Conservation (phyloP, 2,888 invertebrate genomes). For the Andrena chrysosceles region DNA sequence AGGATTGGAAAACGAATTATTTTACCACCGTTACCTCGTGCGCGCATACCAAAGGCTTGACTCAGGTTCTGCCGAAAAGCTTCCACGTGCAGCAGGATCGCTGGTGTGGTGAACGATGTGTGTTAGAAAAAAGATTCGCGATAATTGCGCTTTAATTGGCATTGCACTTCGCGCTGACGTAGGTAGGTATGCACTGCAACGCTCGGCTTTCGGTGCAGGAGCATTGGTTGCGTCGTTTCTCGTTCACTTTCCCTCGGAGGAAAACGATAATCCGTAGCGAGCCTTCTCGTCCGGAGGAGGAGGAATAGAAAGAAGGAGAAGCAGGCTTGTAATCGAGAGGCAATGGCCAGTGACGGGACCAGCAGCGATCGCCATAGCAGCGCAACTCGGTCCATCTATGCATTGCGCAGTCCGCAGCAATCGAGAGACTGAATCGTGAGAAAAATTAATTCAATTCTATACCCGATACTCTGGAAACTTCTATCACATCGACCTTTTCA, state of each 20-base stretch:
- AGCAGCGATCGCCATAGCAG: conserved; percentile 5
- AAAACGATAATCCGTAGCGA: conserved; percentile 60
- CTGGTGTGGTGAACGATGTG: neutral
- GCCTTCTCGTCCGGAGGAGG: neutral
- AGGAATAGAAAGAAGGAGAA: conserved; percentile 29
- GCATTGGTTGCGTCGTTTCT: conserved; percentile 43
- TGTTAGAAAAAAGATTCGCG: conserved; percentile 22
- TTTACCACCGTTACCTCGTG: neutral
- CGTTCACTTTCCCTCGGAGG: conserved; percentile 70
- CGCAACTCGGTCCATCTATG: conserved; percentile 56
- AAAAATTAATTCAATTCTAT: neutral
- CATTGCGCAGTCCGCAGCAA: conserved; percentile 33
- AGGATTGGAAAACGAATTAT: neutral
- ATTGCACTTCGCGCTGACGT: conserved; percentile 20
- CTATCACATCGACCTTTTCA: neutral
- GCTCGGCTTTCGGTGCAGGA: conserved; percentile 28
- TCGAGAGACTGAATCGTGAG: neutral
- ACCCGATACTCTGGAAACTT: neutral
- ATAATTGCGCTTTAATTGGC: conserved; percentile 57
- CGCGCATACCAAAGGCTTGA: neutral
- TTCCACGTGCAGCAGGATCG: neutral
- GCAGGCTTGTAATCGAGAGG: conserved; percentile 57
- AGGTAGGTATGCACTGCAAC: conserved; percentile 23
- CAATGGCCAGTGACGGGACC: conserved; percentile 57
- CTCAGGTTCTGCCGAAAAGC: conserved; percentile 1